Evolutionary conservation across 2,888 invertebrate genomes (phyloP), one percentile per base, ranked within the genome.

Genomic region (Hypomecis atomaria): DNA sequence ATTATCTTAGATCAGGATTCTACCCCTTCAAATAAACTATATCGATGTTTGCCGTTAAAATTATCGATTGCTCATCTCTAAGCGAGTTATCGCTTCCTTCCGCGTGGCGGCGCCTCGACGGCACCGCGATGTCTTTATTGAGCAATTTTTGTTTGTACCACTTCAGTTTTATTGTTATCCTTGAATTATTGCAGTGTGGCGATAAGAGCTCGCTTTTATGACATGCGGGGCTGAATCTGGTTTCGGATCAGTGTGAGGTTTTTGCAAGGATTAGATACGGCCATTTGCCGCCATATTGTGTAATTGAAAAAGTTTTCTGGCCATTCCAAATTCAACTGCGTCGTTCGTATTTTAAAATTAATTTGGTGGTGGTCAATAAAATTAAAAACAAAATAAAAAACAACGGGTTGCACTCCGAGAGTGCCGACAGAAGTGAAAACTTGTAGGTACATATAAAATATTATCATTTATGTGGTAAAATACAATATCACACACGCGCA

Each of bases 111-210:
- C 84, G 79, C 78, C 81, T 70, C 70, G 57, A 53, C 33, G 75
- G 71, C 74, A 67, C 71, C 68, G 73, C 73, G 68, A 76, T 72
- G 80, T 77, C 81, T 84, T 84, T 85, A 83, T 84, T 78, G 77
- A 71, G 71, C 80, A 72, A 79, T 83, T 82, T 78, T 77, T 83
- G 78, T 84, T 81, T 83, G 60, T 78, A 75, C 70, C 78, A 66
- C 71, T 71, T 67, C 63, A 63, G 61, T 64, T 83, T 84, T 84
- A 81, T 81, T 79, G 74, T 76, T 73, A 74, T 71, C 63, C 67
- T 59, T 75, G 70, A 79, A 73, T 79, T 78, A 82, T 81, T 66
- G 69, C 73, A 65, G 59, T 62, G 62, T 60, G 65, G 44, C 60
- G 71, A 72, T 73, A 71, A 75, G 57, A 49, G 42, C 47, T 23